phyloP scores from a whole-genome alignment of 2,113 vertebrate species.

The Pollachius pollachius region DNA sequence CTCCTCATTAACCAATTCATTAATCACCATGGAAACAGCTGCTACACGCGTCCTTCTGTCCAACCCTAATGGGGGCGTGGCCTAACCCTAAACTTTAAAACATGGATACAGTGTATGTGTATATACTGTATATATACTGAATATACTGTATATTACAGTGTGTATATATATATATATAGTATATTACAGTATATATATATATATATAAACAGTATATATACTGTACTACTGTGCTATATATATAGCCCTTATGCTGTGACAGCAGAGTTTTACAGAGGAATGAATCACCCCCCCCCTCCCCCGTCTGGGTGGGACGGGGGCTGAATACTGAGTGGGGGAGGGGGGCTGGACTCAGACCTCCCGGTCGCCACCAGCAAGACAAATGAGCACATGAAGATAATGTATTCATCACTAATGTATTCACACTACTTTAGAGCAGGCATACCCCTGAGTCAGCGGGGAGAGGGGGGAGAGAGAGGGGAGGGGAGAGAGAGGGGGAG shows the following conservation, averaged over 20 bases:
- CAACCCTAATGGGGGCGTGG: background rate
- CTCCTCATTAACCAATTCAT: background rate
- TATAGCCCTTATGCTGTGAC: constrained; percentile 26
- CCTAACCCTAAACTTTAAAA: background rate
- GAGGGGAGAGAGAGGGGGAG: constrained; percentile 2
- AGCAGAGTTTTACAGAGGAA: constrained; percentile 27
- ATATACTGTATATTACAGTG: background rate
- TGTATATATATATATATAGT: constrained; percentile 5
- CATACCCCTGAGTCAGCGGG: background rate
- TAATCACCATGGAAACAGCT: too few species aligned
- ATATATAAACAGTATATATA: background rate
- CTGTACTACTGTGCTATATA: background rate
- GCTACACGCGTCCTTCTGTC: background rate
- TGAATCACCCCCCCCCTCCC: constrained; percentile 15
- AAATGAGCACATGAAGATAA: background rate
- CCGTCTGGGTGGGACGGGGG: background rate
- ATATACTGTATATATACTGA: too few species aligned
- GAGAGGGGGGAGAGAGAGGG: background rate
- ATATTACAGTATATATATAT: background rate
- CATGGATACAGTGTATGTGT: background rate
- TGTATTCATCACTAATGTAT: constrained; percentile 1
- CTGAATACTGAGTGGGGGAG: background rate
- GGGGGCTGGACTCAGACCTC: background rate
- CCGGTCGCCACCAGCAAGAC: background rate
- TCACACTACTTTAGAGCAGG: background rate